Conservation (phyloP, 2,113 vertebrate species). For the Onychostoma macrolepis region DNA sequence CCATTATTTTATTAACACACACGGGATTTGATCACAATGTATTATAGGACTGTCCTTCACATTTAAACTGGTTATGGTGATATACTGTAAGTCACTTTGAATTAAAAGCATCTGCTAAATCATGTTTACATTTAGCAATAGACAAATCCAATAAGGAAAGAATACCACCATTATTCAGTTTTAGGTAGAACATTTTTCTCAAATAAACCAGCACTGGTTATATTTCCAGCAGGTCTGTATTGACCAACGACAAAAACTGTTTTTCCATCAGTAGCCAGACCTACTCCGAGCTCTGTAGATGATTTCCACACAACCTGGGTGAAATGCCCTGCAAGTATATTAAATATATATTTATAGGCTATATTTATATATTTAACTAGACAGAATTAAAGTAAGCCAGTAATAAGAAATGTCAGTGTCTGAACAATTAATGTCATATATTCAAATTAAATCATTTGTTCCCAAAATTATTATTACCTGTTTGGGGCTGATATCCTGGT, state of each 20-base stretch:
- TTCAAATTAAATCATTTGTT: not conserved
- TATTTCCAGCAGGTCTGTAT: slow-evolving; percentile 57
- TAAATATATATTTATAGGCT: not conserved
- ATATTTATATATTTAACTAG: not conserved
- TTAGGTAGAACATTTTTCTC: slow-evolving; percentile 58
- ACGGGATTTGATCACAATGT: not conserved
- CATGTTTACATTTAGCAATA: not conserved
- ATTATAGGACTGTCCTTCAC: not conserved
- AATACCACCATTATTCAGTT: not conserved
- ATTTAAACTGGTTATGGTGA: not conserved
- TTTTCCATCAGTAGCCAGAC: slow-evolving; percentile 57
- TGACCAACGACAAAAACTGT: slow-evolving; percentile 57
- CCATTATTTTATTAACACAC: not conserved
- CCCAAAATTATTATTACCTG: slow-evolving; percentile 47
- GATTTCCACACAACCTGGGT: slow-evolving; percentile 67
- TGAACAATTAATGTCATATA: not conserved
- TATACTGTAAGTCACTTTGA: not conserved
- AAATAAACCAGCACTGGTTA: slow-evolving; percentile 48
- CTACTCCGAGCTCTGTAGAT: slow-evolving; percentile 56
- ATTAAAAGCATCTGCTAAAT: not conserved
- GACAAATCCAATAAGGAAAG: not conserved
- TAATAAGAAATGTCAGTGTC: not conserved
- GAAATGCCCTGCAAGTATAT: slow-evolving; percentile 60
- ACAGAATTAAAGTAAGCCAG: not conserved
- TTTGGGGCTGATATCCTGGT: slow-evolving; percentile 39